phyloP scores from a whole-genome alignment of 2,888 invertebrate species.

The Frankliniella fusca region DNA sequence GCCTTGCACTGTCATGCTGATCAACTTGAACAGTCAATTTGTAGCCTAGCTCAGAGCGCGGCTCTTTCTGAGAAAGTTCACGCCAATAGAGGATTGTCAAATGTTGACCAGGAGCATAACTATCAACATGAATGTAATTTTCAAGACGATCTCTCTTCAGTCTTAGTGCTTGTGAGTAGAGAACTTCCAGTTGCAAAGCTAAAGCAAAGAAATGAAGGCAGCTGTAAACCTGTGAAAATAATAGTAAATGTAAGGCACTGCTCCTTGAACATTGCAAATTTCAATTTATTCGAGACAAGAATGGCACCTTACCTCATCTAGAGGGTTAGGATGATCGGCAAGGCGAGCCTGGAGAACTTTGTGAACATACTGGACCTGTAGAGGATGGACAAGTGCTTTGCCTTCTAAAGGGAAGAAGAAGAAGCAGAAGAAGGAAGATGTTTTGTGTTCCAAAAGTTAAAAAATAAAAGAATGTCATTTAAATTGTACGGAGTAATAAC shows the following conservation, averaged over 20 bases:
- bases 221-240: slow-evolving; percentile 57
- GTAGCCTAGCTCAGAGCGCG: slow-evolving; percentile 82
- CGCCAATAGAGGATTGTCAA: slow-evolving; percentile 92
- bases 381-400: slow-evolving; percentile 87
- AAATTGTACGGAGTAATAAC: slow-evolving; percentile 30
- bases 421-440: background rate
- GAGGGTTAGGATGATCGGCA: slow-evolving; percentile 71
- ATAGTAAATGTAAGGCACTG: too few species aligned
- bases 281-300: background rate
- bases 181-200: slow-evolving; percentile 84
- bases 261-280: too few species aligned
- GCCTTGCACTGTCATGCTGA: slow-evolving; percentile 69
- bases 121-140: slow-evolving; percentile 83
- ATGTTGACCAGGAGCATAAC: slow-evolving; percentile 83
- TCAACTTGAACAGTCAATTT: slow-evolving; percentile 86
- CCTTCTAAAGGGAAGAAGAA: slow-evolving; percentile 63
- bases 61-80: slow-evolving; percentile 61
- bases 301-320: slow-evolving; percentile 55
- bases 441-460: slow-evolving; percentile 18
- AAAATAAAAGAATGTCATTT: slow-evolving; percentile 28
- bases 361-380: slow-evolving; percentile 91
- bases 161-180: slow-evolving; percentile 83
- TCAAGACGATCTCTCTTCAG: slow-evolving; percentile 83
- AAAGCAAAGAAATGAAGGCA: slow-evolving; percentile 90
- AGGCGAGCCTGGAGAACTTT: slow-evolving; percentile 88